These are phyloP conservation scores for Tonatia bakeri DNA, from an alignment of 2,113 vertebrate genomes.

Conservation along the genomic window DNA sequence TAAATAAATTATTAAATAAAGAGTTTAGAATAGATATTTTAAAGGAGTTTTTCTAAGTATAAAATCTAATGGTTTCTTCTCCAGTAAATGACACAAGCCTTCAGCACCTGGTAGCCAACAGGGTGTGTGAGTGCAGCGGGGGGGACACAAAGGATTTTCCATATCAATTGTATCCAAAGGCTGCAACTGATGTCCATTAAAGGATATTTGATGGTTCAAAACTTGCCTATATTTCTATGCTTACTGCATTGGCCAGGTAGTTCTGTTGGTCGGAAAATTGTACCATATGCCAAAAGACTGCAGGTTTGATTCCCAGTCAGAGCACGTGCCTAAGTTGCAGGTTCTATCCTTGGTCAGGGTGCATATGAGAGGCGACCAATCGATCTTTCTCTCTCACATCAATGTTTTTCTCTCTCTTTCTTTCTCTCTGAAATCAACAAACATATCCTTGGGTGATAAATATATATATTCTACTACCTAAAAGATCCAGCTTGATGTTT, in stretches of 20 bases:
- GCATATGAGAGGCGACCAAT: too few relatives aligned
- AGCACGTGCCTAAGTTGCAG: too few relatives aligned
- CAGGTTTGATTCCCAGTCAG: too few relatives aligned
- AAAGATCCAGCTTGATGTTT: conserved; percentile 40
- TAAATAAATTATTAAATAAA: background rate
- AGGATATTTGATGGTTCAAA: background rate
- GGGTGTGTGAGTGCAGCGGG: background rate
- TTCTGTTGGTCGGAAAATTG: too few relatives aligned
- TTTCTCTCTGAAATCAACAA: too few relatives aligned
- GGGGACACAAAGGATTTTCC: background rate
- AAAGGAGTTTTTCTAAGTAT: background rate
- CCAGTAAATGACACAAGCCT: background rate
- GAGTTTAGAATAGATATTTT: background rate
- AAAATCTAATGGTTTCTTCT: background rate
- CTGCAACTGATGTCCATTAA: background rate
- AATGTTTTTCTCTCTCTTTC: too few relatives aligned
- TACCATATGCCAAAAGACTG: too few relatives aligned
- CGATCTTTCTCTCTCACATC: too few relatives aligned
- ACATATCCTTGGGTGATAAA: too few relatives aligned
- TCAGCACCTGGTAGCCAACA: background rate
- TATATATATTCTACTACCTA: background rate
- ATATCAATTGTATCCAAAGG: background rate
- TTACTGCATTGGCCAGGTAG: background rate
- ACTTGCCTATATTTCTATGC: background rate
- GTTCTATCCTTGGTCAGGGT: too few relatives aligned